Base-by-base conservation (phyloP, 2,888 invertebrate species). In the Ennomos fuscantarius region DNA sequence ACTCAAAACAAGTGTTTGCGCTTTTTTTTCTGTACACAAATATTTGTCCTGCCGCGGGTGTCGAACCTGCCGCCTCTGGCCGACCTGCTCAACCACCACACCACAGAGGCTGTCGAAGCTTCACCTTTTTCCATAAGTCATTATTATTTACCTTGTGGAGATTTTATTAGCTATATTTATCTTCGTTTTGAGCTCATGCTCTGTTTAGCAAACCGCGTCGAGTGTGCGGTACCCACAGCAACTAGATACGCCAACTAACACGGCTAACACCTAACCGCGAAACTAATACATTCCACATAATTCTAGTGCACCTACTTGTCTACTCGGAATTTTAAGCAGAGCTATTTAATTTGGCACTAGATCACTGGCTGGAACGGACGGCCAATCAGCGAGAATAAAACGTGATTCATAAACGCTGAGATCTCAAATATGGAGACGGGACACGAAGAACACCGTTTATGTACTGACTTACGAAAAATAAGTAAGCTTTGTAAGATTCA, bases 231-330 rank as follows among this genome's bases (percentile, higher is more conserved):
- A 55, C 41, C 35, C 36, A 34, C 8, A 40, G 63, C 55, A 62
- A 65, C 63, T 52, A 47, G 61, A 69, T 65, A 65, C 46, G 41
- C 47, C 52, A 45, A 47, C 43, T 45, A 40, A 56, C 50, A 50
- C 52, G 42, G 44, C 43, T 42, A 40, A 56, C 50, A 52, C 51
- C 60, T 53, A 62, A 66, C 69, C 69, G 58, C 68, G 52, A 63
- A 54, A 60, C 41, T 24, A 51, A 58, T 53, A 53, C 48, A 54
- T 48, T 55, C 54, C 33, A 55, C 50, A 50, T 43, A 40, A 37
- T 59, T 54, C 57, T 59, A 41, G 41, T 47, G 44, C 55, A 52
- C 51, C 34, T 48, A 53, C 34, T 33, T 60, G 24, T n/a, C 15
- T 34, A 50, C 46, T 56, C 48, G 46, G 54, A 50, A 53, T 51